Evolutionary conservation across 2,797 vertebrate genomes (phyloP), one percentile per base, ranked within the genome.

Genomic region (Helarctos malayanus): DNA sequence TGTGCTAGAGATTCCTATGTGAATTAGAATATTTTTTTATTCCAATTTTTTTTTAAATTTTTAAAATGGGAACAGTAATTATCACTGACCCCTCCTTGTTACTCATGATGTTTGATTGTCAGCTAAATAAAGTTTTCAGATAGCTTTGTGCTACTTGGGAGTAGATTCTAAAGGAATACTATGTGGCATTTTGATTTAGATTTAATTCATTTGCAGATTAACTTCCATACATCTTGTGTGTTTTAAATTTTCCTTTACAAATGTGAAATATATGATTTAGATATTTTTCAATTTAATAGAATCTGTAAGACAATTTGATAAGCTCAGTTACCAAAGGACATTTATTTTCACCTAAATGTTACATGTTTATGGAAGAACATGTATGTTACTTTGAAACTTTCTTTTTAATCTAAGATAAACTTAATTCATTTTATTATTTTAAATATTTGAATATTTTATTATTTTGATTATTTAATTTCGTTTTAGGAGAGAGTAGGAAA

Each of bases 401-500:
- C 49, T 35, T 97, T 81, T 32, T 35, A 65, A 95, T 94, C 21
- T 82, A 71, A 89, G 45, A 57, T 57, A 88, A 93, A 38, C 10
- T 78, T 94, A 35, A 75, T 94, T 80, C 69, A 23, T 80, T 85
- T 38, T 86, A 11, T 56, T 87, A 59, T 91, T 98, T 94, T 18
- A 93, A 56, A 92, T 79, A 9, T 94, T 85, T 14, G 0, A 27
- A 47, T 47, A 32, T 82, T 85, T 41, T 84, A 14, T 52, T 86
- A 69, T 91, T 98, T 95, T 18, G 76, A 93, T 76, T 8, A 8
- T 95, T 85, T 15, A 0, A n/a, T 97, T 97, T 95, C 89, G 85
- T 95, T 93, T 95, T 98, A 99, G 99, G 99, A 99, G 98, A 99
- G 99, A 45, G 99, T 99, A 97, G 99, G 99, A 97, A 99, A 99